Percentiles rank a stretch among this genome's conserved stretches.
phyloP scores from a whole-genome alignment of 2,888 invertebrate species.

The Spodoptera picta region DNA sequence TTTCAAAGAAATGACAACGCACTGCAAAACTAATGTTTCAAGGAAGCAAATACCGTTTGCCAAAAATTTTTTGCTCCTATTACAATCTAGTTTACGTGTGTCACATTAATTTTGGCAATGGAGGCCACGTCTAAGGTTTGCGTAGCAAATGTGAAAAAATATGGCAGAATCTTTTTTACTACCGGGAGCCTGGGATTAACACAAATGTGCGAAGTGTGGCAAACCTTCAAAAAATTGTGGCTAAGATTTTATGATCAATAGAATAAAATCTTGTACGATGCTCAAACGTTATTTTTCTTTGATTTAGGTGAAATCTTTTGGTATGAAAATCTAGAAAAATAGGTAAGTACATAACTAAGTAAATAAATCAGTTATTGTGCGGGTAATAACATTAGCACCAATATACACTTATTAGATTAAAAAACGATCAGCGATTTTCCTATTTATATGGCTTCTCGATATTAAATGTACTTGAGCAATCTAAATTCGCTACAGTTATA shows the following conservation, averaged over 20 bases:
- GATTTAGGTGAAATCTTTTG: conserved; percentile 7
- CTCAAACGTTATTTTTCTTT: conserved; percentile 7
- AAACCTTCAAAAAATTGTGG: conserved; percentile 33
- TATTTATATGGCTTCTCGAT: conserved; percentile 50
- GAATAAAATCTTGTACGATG: conserved; percentile 22
- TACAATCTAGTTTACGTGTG: conserved; percentile 68
- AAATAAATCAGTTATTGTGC: conserved; percentile 24
- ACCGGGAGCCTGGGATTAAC: conserved; percentile 38
- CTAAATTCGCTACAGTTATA: conserved; percentile 26
- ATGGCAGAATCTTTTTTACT: conserved; percentile 31
- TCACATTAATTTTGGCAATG: conserved; percentile 58
- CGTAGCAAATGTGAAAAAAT: conserved; percentile 37
- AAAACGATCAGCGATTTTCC: conserved; percentile 35
- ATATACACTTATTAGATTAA: conserved; percentile 50
- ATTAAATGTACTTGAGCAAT: conserved; percentile 23
- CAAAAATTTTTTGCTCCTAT: conserved; percentile 76
- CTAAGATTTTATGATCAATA: conserved; percentile 3
- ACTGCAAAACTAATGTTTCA: conserved; percentile 72
- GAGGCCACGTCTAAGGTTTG: conserved; percentile 53
- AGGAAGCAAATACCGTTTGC: conserved; percentile 79
- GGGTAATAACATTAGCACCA: conserved; percentile 46
- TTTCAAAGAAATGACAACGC: conserved; percentile 61
- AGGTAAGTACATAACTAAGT: conserved; percentile 7
- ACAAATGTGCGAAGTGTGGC: conserved; percentile 24
- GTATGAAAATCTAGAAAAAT: background rate